Evolutionary conservation across 2,113 vertebrate genomes (phyloP).

Genomic region (Vicugna pacos): DNA sequence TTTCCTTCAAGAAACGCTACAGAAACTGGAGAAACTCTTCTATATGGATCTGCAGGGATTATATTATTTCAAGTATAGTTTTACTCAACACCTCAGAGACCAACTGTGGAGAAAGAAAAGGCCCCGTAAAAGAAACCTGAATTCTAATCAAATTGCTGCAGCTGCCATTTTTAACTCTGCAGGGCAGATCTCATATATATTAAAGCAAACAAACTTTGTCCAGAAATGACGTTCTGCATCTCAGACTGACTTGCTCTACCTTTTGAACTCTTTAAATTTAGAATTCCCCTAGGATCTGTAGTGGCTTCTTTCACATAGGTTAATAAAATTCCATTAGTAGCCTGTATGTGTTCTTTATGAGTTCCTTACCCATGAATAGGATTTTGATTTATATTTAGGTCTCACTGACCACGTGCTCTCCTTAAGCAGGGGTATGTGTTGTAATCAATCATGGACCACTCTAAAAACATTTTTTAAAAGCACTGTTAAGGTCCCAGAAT

Average conservation of each 20-base stretch:
- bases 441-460: slow-evolving; percentile 13
- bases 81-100: slow-evolving; percentile 80
- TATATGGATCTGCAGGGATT: slow-evolving; percentile 76
- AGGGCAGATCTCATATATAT: not conserved
- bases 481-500: not conserved
- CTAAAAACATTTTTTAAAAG: not conserved
- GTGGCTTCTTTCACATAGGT: not conserved
- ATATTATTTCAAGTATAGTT: slow-evolving; percentile 81
- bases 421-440: not conserved
- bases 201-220: not conserved
- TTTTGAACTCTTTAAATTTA: slow-evolving; percentile 57
- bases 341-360: slow-evolving; percentile 35
- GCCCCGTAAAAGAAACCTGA: slow-evolving; percentile 67
- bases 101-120: slow-evolving; percentile 79
- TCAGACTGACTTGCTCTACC: not conserved
- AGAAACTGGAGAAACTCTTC: slow-evolving; percentile 53
- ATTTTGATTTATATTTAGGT: slow-evolving; percentile 24
- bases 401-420: not conserved
- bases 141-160: slow-evolving; percentile 71
- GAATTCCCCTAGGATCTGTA: not conserved
- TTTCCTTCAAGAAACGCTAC: slow-evolving; percentile 68
- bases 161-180: slow-evolving; percentile 53
- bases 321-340: not conserved
- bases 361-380: not conserved
- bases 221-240: slow-evolving; percentile 20